phyloP scores from a whole-genome alignment of 1,140 invertebrate species.

The Drosophila melanica region DNA sequence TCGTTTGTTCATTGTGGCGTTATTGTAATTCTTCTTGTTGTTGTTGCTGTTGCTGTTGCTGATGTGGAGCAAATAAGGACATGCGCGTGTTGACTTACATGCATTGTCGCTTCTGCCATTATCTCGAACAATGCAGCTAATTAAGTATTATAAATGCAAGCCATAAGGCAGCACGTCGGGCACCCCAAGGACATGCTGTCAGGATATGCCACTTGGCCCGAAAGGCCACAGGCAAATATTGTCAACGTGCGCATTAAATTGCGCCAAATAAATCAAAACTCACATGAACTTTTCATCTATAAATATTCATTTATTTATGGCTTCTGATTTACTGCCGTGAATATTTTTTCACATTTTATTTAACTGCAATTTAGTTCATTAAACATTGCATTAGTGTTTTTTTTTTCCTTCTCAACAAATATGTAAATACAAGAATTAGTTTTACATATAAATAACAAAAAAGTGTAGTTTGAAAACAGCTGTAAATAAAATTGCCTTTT shows the following conservation, averaged over 20 bases:
- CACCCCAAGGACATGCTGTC: neutral
- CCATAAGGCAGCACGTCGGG: conserved; percentile 36
- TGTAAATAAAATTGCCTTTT: conserved; percentile 60
- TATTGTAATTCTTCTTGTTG: conserved; percentile 15
- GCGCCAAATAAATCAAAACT: neutral
- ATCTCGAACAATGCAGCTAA: conserved; percentile 75
- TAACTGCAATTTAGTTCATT: conserved; percentile 5
- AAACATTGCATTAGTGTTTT: neutral
- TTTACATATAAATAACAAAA: conserved; percentile 4
- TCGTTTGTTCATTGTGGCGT: conserved; percentile 18
- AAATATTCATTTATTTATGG: neutral
- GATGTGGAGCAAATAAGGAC: conserved; percentile 42
- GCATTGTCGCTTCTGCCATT: conserved; percentile 61
- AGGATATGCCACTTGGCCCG: neutral
- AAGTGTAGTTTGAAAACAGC: conserved; percentile 50
- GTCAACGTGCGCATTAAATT: conserved; percentile 17
- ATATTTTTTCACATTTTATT: neutral
- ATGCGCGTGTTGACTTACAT: conserved; percentile 40
- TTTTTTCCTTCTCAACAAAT: conserved; percentile 13
- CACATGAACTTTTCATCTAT: neutral
- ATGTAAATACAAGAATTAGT: conserved; percentile 18
- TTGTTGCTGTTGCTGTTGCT: conserved; percentile 18
- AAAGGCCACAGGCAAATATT: neutral
- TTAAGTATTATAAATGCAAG: conserved; percentile 74
- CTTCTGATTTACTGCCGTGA: neutral